Evolutionary conservation across 2,888 invertebrate species (phyloP).

Genomic region (Furcula furcula): DNA sequence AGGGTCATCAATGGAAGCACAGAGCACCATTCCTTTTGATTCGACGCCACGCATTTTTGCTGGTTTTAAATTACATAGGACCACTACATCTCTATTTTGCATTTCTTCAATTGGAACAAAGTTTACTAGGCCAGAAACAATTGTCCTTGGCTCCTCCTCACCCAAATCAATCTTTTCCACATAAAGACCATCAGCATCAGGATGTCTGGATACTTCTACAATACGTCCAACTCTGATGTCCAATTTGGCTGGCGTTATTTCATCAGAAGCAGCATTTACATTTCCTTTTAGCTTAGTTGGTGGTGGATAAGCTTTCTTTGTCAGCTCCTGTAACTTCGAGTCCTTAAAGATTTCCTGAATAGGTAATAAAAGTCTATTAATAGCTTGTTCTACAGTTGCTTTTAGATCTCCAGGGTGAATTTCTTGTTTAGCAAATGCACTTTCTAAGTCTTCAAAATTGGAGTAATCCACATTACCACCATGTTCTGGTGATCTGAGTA

Average conservation of each 20-base stretch:
- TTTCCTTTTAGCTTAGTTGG: slow-evolving; percentile 83
- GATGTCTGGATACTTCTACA: slow-evolving; percentile 91
- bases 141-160: slow-evolving; percentile 85
- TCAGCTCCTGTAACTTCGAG: slow-evolving; percentile 89
- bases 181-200: slow-evolving; percentile 95
- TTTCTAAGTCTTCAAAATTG: slow-evolving; percentile 89
- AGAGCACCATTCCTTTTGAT: slow-evolving; percentile 96
- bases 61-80: slow-evolving; percentile 97
- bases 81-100: slow-evolving; percentile 93
- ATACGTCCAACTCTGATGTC: slow-evolving; percentile 95
- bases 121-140: slow-evolving; percentile 95
- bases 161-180: slow-evolving; percentile 96
- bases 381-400: slow-evolving; percentile 88
- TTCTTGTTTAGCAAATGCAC: slow-evolving; percentile 89
- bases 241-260: slow-evolving; percentile 87
- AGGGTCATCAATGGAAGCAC: slow-evolving; percentile 91
- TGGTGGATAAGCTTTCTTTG: slow-evolving; percentile 92
- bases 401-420: slow-evolving; percentile 98
- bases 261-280: slow-evolving; percentile 62
- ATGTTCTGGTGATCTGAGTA: slow-evolving; percentile 87
- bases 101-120: slow-evolving; percentile 95
- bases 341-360: slow-evolving; percentile 92
- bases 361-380: slow-evolving; percentile 94
- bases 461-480: slow-evolving; percentile 89
- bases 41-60: slow-evolving; percentile 97